These are phyloP conservation scores for Microtus oregoni DNA, from an alignment of 2,113 vertebrate genomes.

Conservation along the genomic window DNA sequence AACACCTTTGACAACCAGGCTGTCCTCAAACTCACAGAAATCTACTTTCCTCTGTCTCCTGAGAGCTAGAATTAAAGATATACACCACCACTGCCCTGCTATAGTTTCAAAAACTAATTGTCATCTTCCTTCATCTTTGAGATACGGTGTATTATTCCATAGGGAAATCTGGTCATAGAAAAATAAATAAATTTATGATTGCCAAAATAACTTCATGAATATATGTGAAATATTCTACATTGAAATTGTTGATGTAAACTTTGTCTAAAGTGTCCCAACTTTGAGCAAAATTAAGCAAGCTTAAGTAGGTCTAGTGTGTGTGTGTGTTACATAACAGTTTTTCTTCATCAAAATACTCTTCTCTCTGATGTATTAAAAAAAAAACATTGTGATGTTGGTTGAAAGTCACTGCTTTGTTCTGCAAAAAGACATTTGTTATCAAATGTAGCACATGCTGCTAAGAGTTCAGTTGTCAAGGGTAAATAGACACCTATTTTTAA, in stretches of 20 bases:
- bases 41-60: not conserved
- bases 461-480: conserved; percentile 9
- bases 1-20: not conserved
- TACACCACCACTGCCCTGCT: not conserved
- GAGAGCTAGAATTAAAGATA: not conserved
- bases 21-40: not conserved
- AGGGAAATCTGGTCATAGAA: not conserved
- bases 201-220: not conserved
- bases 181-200: not conserved
- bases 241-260: not conserved
- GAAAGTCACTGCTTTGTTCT: conserved; percentile 48
- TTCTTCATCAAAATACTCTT: not conserved
- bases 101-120: not conserved
- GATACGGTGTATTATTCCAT: not conserved
- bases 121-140: conserved; percentile 19
- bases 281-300: not conserved
- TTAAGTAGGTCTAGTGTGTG: not conserved
- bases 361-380: not conserved
- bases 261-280: not conserved
- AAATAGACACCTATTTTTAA: conserved; percentile 44
- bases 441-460: conserved; percentile 37
- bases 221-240: not conserved
- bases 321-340: not conserved
- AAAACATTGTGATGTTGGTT: not conserved
- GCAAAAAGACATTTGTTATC: conserved; percentile 55